Conservation (phyloP, 2,797 vertebrate species). For the Distichodus sexfasciatus region DNA sequence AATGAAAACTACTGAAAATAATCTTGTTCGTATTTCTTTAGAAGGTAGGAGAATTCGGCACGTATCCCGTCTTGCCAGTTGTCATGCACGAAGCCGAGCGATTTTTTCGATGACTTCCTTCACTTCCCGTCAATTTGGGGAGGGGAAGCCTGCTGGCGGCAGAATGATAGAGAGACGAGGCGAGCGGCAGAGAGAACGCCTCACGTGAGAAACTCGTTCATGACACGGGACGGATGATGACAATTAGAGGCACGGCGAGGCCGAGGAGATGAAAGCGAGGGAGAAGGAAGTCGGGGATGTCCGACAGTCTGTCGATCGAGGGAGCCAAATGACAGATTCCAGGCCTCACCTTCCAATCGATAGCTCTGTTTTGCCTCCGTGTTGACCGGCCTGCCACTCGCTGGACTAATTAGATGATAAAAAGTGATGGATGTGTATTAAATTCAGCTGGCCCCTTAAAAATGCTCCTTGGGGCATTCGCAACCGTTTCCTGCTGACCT, state of each 20-base stretch:
- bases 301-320: constrained; percentile 57
- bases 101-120: constrained; percentile 5
- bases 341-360: constrained; percentile 88
- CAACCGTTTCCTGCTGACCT: constrained; percentile 87
- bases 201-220: constrained; percentile 31
- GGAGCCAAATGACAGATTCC: constrained; percentile 87
- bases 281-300: constrained; percentile 62
- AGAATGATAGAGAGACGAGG: constrained; percentile 37
- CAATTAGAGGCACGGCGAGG: constrained; percentile 48
- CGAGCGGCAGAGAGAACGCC: constrained; percentile 4
- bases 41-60: too few species aligned
- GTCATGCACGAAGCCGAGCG: not conserved
- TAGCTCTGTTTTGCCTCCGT: constrained; percentile 77
- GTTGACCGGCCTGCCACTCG: constrained; percentile 86
- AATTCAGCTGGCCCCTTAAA: constrained; percentile 78
- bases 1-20: too few species aligned
- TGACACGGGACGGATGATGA: constrained; percentile 50
- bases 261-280: constrained; percentile 61
- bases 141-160: constrained; percentile 4
- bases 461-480: constrained; percentile 83
- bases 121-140: constrained; percentile 16
- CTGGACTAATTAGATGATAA: constrained; percentile 96
- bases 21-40: too few species aligned
- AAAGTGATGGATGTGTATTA: constrained; percentile 96
- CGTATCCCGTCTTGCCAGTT: not conserved